phyloP scores from a whole-genome alignment of 2,113 vertebrate species.

The Dipodomys spectabilis region DNA sequence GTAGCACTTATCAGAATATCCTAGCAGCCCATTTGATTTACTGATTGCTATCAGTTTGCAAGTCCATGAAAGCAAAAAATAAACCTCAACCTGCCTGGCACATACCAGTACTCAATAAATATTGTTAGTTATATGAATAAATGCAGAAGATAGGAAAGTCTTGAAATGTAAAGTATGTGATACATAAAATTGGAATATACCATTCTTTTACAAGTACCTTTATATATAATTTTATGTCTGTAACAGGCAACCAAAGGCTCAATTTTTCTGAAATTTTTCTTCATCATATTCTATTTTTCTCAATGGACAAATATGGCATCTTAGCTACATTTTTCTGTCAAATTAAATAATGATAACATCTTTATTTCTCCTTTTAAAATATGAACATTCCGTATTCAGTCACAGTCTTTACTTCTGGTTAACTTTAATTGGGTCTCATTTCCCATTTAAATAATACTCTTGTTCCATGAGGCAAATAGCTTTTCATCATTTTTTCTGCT shows the following conservation, averaged over 20 bases:
- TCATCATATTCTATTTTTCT: background rate
- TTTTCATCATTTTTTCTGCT: slow-evolving; percentile 88
- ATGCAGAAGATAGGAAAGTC: background rate
- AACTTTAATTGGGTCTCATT: slow-evolving; percentile 89
- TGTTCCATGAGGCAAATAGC: slow-evolving; percentile 88
- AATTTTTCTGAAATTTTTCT: slow-evolving; percentile 29
- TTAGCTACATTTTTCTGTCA: background rate
- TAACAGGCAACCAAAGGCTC: background rate
- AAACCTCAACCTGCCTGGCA: background rate
- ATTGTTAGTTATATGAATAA: background rate
- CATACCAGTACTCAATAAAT: background rate
- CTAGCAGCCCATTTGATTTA: background rate
- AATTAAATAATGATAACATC: background rate
- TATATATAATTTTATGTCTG: background rate
- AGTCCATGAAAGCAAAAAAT: background rate
- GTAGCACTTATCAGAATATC: background rate
- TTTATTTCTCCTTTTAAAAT: slow-evolving; percentile 29
- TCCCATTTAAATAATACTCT: slow-evolving; percentile 88
- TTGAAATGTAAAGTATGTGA: background rate
- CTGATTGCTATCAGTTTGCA: background rate
- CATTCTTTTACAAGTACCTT: background rate
- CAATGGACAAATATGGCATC: slow-evolving; percentile 62
- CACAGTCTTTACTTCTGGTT: slow-evolving; percentile 86
- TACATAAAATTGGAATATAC: background rate
- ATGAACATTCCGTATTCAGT: slow-evolving; percentile 28